phyloP scores from a whole-genome alignment of 2,113 vertebrate species.

The Melanotaenia duboulayi region DNA sequence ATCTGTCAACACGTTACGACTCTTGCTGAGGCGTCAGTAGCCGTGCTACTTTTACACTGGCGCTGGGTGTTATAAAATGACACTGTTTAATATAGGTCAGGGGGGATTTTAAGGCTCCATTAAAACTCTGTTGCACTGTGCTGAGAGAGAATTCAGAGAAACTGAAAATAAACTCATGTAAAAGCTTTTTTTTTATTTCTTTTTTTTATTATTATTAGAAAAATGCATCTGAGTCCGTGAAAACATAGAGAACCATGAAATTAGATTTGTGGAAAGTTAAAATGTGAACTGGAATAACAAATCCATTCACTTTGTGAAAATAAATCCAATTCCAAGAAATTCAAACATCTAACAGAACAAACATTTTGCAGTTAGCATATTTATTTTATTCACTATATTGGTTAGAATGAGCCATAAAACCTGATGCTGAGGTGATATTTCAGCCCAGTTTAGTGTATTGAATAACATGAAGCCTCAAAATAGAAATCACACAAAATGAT shows the following conservation, averaged over 20 bases:
- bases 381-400: constrained; percentile 6
- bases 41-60: constrained; percentile 74
- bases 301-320: constrained; percentile 17
- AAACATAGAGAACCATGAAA: neutral
- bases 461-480: constrained; percentile 19
- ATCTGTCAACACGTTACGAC: constrained; percentile 64
- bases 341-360: constrained; percentile 31
- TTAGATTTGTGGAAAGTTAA: constrained; percentile 3
- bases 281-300: constrained; percentile 9
- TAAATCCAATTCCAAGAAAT: neutral
- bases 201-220: no score
- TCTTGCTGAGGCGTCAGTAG: constrained; percentile 68
- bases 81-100: constrained; percentile 75
- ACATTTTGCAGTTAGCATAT: constrained; percentile 3
- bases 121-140: constrained; percentile 53
- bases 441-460: neutral
- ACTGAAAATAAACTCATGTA: constrained; percentile 40
- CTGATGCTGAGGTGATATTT: constrained; percentile 14
- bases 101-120: constrained; percentile 64
- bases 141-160: constrained; percentile 50
- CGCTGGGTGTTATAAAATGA: constrained; percentile 72
- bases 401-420: constrained; percentile 24
- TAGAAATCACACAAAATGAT: constrained; percentile 29
- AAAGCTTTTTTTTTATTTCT: neutral
- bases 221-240: neutral